Conservation (phyloP, 2,113 vertebrate genomes). For the Onychostoma macrolepis region DNA sequence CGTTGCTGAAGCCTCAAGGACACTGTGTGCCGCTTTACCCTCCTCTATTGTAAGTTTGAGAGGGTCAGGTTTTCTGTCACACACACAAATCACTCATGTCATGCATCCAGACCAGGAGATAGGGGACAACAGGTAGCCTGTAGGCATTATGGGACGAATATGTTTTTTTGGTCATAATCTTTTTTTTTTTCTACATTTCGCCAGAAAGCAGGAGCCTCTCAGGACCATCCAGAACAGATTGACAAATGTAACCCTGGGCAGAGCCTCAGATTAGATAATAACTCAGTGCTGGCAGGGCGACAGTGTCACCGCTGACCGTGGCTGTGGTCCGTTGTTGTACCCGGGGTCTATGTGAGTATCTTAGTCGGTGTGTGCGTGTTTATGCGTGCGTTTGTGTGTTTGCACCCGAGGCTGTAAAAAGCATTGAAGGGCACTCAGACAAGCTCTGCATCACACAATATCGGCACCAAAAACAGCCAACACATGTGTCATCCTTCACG, state of each 20-base stretch:
- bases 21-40: neutral
- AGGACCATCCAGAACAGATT: conserved; percentile 58
- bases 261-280: conserved; percentile 63
- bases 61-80: neutral
- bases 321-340: conserved; percentile 20
- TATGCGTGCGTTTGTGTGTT: conserved; percentile 29
- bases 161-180: conserved; percentile 54
- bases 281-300: conserved; percentile 55
- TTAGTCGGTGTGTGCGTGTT: conserved; percentile 35
- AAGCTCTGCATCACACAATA: conserved; percentile 36
- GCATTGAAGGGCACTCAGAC: conserved; percentile 50
- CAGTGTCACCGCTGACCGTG: conserved; percentile 54
- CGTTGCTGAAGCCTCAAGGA: neutral
- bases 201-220: conserved; percentile 49
- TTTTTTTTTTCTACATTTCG: conserved; percentile 29
- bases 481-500: conserved; percentile 41
- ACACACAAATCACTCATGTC: conserved; percentile 53
- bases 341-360: conserved; percentile 34
- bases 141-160: conserved; percentile 46
- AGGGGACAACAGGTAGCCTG: conserved; percentile 41
- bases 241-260: conserved; percentile 63
- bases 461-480: conserved; percentile 41
- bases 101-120: conserved; percentile 50
- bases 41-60: neutral
- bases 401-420: conserved; percentile 41